Percentiles rank a stretch among this genome's conserved stretches.
These are phyloP conservation scores for Spongia lamella DNA, from an alignment of 37 sponge, comb jelly and placozoan species.

Conservation along the genomic window DNA sequence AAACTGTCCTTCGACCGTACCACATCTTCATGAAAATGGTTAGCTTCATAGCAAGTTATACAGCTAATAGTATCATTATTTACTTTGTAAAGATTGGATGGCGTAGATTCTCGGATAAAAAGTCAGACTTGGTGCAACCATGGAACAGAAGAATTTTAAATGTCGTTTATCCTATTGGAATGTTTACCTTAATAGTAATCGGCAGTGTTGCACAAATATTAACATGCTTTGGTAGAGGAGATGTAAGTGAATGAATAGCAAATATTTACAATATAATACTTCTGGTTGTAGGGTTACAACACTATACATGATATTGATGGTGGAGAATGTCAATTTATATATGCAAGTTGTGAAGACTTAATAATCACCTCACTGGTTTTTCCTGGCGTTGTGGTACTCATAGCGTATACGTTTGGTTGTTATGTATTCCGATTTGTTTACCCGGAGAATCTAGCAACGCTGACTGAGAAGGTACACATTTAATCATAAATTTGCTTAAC, in stretches of 20 bases:
- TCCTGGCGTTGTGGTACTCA: constrained; percentile 64
- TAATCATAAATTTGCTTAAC: too few species aligned
- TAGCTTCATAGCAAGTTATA: constrained; percentile 7
- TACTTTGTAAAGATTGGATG: constrained; percentile 43
- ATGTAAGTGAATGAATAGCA: constrained; percentile 34
- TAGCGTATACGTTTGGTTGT: constrained; percentile 62
- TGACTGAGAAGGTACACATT: constrained; percentile 76
- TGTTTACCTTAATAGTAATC: constrained; percentile 39
- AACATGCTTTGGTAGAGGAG: constrained; percentile 60
- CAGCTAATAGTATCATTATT: too few species aligned
- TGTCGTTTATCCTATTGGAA: constrained; percentile 50
- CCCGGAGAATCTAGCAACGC: constrained; percentile 76
- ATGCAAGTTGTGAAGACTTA: constrained; percentile 25
- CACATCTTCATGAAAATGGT: constrained; percentile 70
- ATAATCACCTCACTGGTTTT: constrained; percentile 61
- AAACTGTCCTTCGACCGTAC: constrained; percentile 69
- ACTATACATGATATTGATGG: too few species aligned
- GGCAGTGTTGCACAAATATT: constrained; percentile 57
- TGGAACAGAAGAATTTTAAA: constrained; percentile 27
- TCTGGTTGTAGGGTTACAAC: too few species aligned
- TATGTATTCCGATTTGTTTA: constrained; percentile 68
- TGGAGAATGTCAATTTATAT: too few species aligned
- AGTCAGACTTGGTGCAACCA: constrained; percentile 44
- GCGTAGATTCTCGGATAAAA: constrained; percentile 26
- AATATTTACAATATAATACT: too few species aligned